These are phyloP conservation scores for Phymanthus crucifer DNA, from an alignment of 92 coral and sea anemone genomes.

Conservation along the genomic window DNA sequence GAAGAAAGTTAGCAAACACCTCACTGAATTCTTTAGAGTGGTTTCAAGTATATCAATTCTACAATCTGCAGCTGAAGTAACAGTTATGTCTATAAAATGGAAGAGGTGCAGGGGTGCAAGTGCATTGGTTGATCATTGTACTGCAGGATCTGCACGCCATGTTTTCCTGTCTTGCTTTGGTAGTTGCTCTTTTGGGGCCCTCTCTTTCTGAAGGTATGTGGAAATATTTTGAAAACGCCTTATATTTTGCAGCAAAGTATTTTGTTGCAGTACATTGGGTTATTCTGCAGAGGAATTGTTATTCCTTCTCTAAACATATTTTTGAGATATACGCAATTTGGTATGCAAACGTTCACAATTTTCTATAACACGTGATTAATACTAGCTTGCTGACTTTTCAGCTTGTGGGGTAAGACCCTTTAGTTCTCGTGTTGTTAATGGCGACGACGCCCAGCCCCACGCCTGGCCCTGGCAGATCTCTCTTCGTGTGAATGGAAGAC, in stretches of 20 bases:
- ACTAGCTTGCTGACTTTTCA: neutral
- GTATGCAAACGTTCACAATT: neutral
- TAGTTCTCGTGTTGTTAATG: slow-evolving; percentile 51
- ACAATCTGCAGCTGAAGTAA: no score
- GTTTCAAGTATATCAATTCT: no score
- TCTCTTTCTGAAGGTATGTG: slow-evolving; percentile 22
- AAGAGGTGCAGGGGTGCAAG: no score
- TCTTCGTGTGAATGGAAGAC: no score
- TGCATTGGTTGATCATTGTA: neutral
- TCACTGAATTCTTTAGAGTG: no score
- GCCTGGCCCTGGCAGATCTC: no score
- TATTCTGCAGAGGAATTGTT: neutral
- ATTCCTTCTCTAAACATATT: neutral
- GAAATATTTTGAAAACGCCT: neutral
- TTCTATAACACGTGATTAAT: neutral
- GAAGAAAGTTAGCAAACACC: no score
- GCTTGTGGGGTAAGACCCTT: slow-evolving; percentile 48
- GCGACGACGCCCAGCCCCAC: slow-evolving; percentile 47
- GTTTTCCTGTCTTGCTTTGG: slow-evolving; percentile 2
- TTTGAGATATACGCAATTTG: neutral
- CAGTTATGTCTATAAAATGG: no score
- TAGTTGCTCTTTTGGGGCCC: slow-evolving; percentile 17
- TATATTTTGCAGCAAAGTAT: neutral
- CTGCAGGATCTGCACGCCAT: neutral
- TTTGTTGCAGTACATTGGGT: neutral